A percentile compares a stretch with the other conserved stretches of the same genome.
phyloP scores from a whole-genome alignment of 2,113 vertebrate genomes.

The cat (Felis catus) region F.catus_Fca126_mat1.0 CM031416.1:94854001-94854500 shows the following conservation, averaged over 20 bases:
- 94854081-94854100: slow-evolving; percentile 25
- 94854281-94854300: rapidly evolving
- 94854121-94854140: slow-evolving; percentile 36
- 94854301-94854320: not conserved
- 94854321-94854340: not conserved
- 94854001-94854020: slow-evolving; percentile 67
- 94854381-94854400: not conserved
- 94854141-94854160: not conserved
- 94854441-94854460: not conserved
- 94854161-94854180: not conserved
- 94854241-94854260: not conserved
- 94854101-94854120: not conserved
- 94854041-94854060: slow-evolving; percentile 74
- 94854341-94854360: not conserved
- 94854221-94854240: not conserved
- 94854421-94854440: not conserved
- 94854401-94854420: not conserved
- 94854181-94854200: not conserved
- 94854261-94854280: not conserved
- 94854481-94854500: not conserved
- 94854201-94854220: not conserved
- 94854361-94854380: not conserved
- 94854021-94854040: slow-evolving; percentile 65
- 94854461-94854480: not conserved
- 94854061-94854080: slow-evolving; percentile 48